A percentile compares a stretch with the other conserved stretches of the same genome.
Conservation (phyloP, 2,888 invertebrate species). For the Cactoblastis cactorum region DNA sequence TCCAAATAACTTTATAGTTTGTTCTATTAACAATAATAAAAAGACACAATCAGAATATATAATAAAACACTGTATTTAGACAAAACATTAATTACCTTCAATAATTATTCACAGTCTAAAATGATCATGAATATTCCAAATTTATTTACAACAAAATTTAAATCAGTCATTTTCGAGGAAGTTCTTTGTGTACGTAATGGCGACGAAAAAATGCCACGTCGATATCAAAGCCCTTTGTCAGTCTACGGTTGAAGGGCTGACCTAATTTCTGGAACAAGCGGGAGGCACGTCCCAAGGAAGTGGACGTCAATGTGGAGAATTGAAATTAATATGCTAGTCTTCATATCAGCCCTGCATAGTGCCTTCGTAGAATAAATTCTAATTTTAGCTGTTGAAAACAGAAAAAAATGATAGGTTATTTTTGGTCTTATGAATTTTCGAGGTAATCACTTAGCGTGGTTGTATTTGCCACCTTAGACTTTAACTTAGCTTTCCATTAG, state of each 20-base stretch:
- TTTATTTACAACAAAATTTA: constrained; percentile 6
- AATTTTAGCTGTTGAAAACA: no score
- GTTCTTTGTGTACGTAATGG: constrained; percentile 9
- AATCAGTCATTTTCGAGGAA: constrained; percentile 1
- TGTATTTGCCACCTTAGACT: no score
- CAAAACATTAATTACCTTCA: background rate
- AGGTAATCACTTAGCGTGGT: no score
- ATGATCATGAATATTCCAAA: background rate
- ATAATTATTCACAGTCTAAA: background rate
- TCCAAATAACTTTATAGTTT: no score
- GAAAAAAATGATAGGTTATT: no score
- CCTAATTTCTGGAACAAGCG: constrained; percentile 57
- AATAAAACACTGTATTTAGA: no score
- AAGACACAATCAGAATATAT: no score
- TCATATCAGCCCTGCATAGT: no score
- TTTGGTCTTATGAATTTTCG: no score
- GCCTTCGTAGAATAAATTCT: no score
- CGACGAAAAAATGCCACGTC: constrained; percentile 13
- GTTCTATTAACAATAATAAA: no score
- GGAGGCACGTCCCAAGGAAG: constrained; percentile 57
- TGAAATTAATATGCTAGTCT: constrained; percentile 26
- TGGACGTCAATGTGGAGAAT: constrained; percentile 16
- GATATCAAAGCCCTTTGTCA: constrained; percentile 13
- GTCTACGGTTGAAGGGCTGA: constrained; percentile 35
- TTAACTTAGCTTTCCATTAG: no score